Percentiles rank a stretch among this genome's conserved stretches.
Conservation (phyloP, 2,888 invertebrate genomes). For the Loripinus fragilis region DNA sequence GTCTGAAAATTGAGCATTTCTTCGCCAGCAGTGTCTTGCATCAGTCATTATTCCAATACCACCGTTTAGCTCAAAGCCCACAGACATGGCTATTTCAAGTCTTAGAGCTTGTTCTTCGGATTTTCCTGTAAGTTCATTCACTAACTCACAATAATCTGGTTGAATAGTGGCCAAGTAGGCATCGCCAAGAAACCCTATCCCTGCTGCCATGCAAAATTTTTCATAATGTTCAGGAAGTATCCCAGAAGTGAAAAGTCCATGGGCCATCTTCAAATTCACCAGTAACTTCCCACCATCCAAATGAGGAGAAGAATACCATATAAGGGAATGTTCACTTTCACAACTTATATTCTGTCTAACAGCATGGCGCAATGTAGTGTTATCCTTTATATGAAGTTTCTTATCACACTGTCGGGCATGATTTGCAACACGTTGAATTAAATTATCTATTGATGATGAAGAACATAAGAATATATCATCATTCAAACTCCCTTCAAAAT, state of each 20-base stretch:
- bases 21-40: constrained; percentile 37
- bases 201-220: constrained; percentile 12
- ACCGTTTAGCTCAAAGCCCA: not conserved
- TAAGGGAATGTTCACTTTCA: not conserved
- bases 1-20: constrained; percentile 35
- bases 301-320: constrained; percentile 28
- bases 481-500: not conserved
- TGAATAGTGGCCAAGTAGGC: not conserved
- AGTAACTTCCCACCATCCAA: constrained; percentile 16
- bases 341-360: not conserved
- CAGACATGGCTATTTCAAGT: constrained; percentile 23
- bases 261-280: constrained; percentile 5
- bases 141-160: not conserved
- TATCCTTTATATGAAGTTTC: not conserved
- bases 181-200: constrained; percentile 2
- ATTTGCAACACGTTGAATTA: constrained; percentile 11
- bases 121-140: constrained; percentile 8
- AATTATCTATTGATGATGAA: constrained; percentile 19
- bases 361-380: not conserved
- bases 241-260: constrained; percentile 24
- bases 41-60: constrained; percentile 28
- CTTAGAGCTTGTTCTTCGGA: constrained; percentile 12
- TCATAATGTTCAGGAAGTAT: constrained; percentile 24
- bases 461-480: constrained; percentile 24
- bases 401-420: constrained; percentile 4